phyloP scores from a whole-genome alignment of 1,140 invertebrate species.

The Nasonia giraulti region DNA sequence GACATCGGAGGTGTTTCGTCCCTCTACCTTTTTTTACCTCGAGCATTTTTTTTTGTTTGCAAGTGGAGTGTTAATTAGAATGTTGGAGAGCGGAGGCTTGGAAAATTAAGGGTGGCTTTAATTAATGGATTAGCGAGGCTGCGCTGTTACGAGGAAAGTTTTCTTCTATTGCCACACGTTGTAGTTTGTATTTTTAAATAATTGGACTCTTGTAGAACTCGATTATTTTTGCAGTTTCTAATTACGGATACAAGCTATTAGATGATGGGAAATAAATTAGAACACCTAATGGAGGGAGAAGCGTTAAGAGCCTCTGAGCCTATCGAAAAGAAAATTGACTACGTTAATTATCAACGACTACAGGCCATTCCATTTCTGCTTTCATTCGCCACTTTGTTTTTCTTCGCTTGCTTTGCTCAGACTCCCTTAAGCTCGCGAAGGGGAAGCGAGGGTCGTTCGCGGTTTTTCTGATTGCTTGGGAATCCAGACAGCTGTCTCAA shows the following conservation, averaged over 20 bases:
- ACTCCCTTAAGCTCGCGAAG: not conserved
- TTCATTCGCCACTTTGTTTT: conserved; percentile 11
- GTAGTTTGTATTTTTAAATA: not conserved
- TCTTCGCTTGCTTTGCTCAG: not conserved
- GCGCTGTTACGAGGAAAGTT: not conserved
- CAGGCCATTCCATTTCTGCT: not conserved
- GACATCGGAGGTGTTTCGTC: not conserved
- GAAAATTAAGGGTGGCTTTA: conserved; percentile 13
- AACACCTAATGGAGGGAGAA: not conserved
- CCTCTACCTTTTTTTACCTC: not conserved
- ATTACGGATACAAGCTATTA: not conserved
- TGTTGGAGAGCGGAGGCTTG: not conserved
- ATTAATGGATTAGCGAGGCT: not conserved
- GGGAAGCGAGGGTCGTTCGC: conserved; percentile 3
- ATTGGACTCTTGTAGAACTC: not conserved
- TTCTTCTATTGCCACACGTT: not conserved
- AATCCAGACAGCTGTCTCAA: conserved; percentile 59
- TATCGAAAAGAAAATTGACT: not conserved
- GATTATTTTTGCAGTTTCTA: not conserved
- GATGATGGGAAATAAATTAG: not conserved
- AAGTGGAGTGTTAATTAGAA: not conserved
- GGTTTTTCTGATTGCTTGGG: conserved; percentile 61
- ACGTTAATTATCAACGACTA: conserved; percentile 27
- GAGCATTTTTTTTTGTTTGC: conserved; percentile 20
- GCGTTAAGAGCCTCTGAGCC: too few relatives aligned